Percentiles rank a stretch among this genome's conserved stretches.
phyloP scores from a whole-genome alignment of 2,113 vertebrate species.

The Mungos mungo region DNA sequence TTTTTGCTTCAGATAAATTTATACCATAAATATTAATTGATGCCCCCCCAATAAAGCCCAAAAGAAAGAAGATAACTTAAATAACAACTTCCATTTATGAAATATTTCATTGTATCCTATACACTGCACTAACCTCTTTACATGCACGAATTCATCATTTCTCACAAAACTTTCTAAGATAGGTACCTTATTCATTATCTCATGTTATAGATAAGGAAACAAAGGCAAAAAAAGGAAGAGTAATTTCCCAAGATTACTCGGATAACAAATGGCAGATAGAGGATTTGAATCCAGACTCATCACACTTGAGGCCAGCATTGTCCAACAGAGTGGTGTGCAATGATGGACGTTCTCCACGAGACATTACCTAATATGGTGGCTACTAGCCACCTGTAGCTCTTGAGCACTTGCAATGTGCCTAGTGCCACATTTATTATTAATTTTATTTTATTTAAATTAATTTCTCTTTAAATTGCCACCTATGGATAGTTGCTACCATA shows the following conservation, averaged over 20 bases:
- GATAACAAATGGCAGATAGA: neutral
- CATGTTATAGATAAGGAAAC: neutral
- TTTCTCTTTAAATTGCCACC: neutral
- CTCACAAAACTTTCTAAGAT: neutral
- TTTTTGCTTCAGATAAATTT: neutral
- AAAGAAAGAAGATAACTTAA: neutral
- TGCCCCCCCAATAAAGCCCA: neutral
- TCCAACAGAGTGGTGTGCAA: neutral
- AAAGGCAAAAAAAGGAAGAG: neutral
- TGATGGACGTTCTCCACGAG: neutral
- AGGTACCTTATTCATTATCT: neutral
- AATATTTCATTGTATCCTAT: neutral
- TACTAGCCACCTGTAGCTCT: neutral
- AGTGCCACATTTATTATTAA: neutral
- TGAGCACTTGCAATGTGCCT: neutral
- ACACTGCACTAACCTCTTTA: neutral
- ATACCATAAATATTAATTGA: neutral
- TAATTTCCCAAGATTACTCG: neutral
- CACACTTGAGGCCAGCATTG: neutral
- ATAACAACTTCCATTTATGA: neutral
- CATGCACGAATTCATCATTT: neutral
- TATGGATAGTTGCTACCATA: neutral
- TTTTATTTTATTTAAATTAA: constrained; percentile 13
- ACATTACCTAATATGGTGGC: neutral
- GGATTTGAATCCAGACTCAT: neutral